These are phyloP conservation scores for Catotricha subobsoleta DNA, from an alignment of 2,888 invertebrate species.

Conservation along the genomic window DNA sequence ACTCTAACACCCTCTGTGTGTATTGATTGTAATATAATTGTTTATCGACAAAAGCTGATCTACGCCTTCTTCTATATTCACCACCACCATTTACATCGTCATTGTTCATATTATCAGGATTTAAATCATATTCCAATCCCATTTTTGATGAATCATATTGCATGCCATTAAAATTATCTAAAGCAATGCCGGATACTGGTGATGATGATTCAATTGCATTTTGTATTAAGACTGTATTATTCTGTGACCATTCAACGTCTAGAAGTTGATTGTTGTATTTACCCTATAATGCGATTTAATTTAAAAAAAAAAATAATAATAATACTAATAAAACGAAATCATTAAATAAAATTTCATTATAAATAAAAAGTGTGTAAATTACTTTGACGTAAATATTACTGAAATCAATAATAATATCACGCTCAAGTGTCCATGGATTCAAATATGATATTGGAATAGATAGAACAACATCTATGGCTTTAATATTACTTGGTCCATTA, in stretches of 20 bases:
- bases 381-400: slow-evolving; percentile 23
- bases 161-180: slow-evolving; percentile 11
- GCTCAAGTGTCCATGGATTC: slow-evolving; percentile 18
- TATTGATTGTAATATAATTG: slow-evolving; percentile 2
- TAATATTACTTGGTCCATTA: slow-evolving; percentile 26
- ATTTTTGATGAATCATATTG: slow-evolving; percentile 12
- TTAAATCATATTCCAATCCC: slow-evolving; percentile 6
- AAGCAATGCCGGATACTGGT: neutral
- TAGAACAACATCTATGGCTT: slow-evolving; percentile 21
- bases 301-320: no score
- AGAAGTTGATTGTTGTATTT: slow-evolving; percentile 21
- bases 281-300: neutral
- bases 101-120: neutral
- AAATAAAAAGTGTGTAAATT: slow-evolving; percentile 12
- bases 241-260: slow-evolving; percentile 21
- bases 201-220: slow-evolving; percentile 19
- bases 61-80: neutral
- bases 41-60: neutral
- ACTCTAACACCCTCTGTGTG: neutral
- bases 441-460: slow-evolving; percentile 25
- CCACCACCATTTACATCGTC: neutral
- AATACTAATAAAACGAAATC: no score
- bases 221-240: slow-evolving; percentile 21
- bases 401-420: slow-evolving; percentile 23
- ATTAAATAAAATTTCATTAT: no score